phyloP scores from a whole-genome alignment of 1,140 invertebrate species.

The Drosophila hydei region DNA sequence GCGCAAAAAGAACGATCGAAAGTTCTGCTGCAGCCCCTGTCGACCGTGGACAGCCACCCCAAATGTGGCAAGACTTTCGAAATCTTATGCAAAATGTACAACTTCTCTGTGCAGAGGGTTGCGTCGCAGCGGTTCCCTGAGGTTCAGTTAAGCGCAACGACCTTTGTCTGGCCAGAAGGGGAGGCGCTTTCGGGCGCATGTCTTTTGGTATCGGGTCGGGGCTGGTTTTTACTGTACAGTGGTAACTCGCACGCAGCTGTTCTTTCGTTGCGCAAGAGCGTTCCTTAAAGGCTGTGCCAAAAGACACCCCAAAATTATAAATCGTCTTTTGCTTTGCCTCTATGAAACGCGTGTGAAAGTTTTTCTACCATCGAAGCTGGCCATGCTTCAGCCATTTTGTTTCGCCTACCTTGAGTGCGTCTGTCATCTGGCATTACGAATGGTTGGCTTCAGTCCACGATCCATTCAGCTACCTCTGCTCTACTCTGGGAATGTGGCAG shows the following conservation, averaged over 20 bases:
- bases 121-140: not conserved
- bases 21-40: conserved; percentile 52
- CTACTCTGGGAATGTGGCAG: conserved; percentile 62
- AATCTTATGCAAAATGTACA: conserved; percentile 56
- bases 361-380: conserved; percentile 30
- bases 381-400: conserved; percentile 79
- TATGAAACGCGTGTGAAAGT: conserved; percentile 77
- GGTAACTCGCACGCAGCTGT: conserved; percentile 59
- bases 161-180: conserved; percentile 55
- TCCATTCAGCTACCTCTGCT: not conserved
- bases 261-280: conserved; percentile 64
- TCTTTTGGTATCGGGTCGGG: conserved; percentile 19
- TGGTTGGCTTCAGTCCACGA: not conserved
- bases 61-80: conserved; percentile 32
- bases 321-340: conserved; percentile 38
- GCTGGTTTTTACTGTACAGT: conserved; percentile 26
- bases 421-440: conserved; percentile 29
- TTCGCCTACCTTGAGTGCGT: conserved; percentile 18
- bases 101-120: conserved; percentile 45
- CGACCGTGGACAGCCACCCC: conserved; percentile 56
- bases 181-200: conserved; percentile 47
- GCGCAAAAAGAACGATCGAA: conserved; percentile 73
- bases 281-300: conserved; percentile 45
- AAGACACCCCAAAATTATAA: conserved; percentile 68
- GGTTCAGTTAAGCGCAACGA: conserved; percentile 75